Evolutionary conservation across 1,140 invertebrate species (phyloP).

Genomic region (Drosophila busckii): DNA sequence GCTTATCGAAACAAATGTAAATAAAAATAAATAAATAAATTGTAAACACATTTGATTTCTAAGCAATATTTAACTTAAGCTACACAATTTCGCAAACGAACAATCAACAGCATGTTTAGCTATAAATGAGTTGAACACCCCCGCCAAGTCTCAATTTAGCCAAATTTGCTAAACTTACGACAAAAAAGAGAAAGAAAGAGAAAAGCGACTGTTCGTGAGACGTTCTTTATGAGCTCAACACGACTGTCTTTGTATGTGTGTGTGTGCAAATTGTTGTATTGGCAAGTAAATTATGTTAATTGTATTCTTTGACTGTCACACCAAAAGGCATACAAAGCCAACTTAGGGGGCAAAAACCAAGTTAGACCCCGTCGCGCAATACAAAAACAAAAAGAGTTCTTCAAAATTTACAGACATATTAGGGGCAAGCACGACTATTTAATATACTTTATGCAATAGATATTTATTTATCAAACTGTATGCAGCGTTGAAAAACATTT

Average conservation of each 20-base stretch:
- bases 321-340: constrained; percentile 23
- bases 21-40: not conserved
- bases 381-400: not conserved
- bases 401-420: too few species aligned
- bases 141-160: constrained; percentile 47
- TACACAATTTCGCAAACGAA: constrained; percentile 51
- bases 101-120: not conserved
- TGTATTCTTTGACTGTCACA: constrained; percentile 65
- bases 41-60: constrained; percentile 3
- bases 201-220: constrained; percentile 45
- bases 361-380: not conserved
- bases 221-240: constrained; percentile 14
- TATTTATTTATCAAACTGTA: too few species aligned
- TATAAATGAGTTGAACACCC: constrained; percentile 17
- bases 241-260: constrained; percentile 10
- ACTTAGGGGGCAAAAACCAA: constrained; percentile 12
- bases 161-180: constrained; percentile 58
- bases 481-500: too few species aligned
- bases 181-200: too few species aligned
- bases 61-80: constrained; percentile 7
- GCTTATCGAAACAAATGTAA: constrained; percentile 18
- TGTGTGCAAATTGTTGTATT: constrained; percentile 37
- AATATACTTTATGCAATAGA: too few species aligned
- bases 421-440: too few species aligned
- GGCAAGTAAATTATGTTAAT: constrained; percentile 72